Conservation (phyloP, 2,888 invertebrate species). For the Eledona agricola region DNA sequence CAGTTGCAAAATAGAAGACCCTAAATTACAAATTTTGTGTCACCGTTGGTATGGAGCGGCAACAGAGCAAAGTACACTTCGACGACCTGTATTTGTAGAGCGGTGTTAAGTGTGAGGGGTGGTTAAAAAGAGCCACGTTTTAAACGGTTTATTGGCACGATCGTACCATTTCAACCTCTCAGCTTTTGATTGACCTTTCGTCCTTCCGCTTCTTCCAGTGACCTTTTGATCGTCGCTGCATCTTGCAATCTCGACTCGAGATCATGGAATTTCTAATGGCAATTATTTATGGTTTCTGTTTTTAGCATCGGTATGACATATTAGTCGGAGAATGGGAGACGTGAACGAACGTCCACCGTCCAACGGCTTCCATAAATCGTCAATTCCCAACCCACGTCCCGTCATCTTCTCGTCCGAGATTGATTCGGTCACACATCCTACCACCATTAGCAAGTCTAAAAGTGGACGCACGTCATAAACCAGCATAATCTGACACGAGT, state of each 20-base stretch:
- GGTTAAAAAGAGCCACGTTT: no score
- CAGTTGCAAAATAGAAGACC: no score
- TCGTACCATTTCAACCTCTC: slow-evolving; percentile 2
- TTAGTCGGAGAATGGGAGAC: slow-evolving; percentile 18
- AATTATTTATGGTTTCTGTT: slow-evolving; percentile 28
- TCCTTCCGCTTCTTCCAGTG: slow-evolving; percentile 9
- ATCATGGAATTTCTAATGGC: slow-evolving; percentile 24
- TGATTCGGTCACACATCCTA: slow-evolving; percentile 15
- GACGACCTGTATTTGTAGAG: no score
- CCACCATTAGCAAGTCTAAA: slow-evolving; percentile 32
- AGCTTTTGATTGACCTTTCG: slow-evolving; percentile 15
- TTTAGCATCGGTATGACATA: slow-evolving; percentile 23
- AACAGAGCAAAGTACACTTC: no score
- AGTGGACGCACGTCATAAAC: slow-evolving; percentile 37
- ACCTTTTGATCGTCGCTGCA: slow-evolving; percentile 13
- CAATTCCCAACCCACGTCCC: slow-evolving; percentile 22
- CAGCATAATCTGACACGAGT: slow-evolving; percentile 40
- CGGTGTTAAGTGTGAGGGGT: no score
- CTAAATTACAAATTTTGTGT: no score
- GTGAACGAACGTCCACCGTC: slow-evolving; percentile 18
- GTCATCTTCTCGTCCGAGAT: slow-evolving; percentile 12
- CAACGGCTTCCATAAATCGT: slow-evolving; percentile 26
- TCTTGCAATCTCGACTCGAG: slow-evolving; percentile 2
- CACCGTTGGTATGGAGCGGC: no score
- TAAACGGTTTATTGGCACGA: slow-evolving; percentile 1